A percentile compares a stretch with the other conserved stretches of the same genome.
These are phyloP conservation scores for Brachypteracias leptosomus DNA, from an alignment of 2,113 vertebrate genomes.

Conservation along the genomic window DNA sequence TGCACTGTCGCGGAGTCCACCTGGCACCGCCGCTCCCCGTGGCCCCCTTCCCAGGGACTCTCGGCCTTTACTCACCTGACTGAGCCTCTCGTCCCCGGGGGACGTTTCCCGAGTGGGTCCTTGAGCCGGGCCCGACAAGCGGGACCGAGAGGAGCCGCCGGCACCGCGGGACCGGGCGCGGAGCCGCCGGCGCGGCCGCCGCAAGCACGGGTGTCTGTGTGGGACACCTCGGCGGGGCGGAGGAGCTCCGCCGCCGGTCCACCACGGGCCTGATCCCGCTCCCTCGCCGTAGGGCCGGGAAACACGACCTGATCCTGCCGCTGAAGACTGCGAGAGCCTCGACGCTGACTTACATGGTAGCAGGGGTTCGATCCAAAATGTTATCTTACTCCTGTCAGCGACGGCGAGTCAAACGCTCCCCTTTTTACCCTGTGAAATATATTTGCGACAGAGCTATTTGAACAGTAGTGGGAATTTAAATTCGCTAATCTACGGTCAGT, in stretches of 20 bases:
- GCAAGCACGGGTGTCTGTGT: not conserved
- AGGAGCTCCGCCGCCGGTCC: not conserved
- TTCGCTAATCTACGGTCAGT: slow-evolving; percentile 1
- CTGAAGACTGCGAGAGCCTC: not conserved
- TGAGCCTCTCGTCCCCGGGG: not conserved
- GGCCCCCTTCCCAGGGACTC: not conserved
- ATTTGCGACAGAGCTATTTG: slow-evolving; percentile 21
- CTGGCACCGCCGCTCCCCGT: not conserved
- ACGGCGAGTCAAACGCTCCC: not conserved
- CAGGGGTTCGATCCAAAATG: slow-evolving; percentile 20
- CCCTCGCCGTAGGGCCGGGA: not conserved
- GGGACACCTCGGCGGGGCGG: not conserved
- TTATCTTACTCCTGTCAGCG: slow-evolving; percentile 6
- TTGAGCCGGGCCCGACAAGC: not conserved
- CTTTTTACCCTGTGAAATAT: slow-evolving; percentile 13
- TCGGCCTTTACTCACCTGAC: not conserved
- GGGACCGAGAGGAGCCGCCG: not conserved
- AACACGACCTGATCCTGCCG: not conserved
- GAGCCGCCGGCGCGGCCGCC: not conserved
- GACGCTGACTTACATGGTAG: not conserved
- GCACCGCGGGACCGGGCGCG: not conserved
- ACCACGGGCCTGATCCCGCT: not conserved
- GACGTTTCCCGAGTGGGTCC: not conserved
- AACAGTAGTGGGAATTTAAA: slow-evolving; percentile 42
- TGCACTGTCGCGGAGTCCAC: too few species aligned